A percentile compares a stretch with the other conserved stretches of the same genome.
Evolutionary conservation across 2,888 invertebrate genomes (phyloP).

Genomic region (Dicyrtomina minuta): DNA sequence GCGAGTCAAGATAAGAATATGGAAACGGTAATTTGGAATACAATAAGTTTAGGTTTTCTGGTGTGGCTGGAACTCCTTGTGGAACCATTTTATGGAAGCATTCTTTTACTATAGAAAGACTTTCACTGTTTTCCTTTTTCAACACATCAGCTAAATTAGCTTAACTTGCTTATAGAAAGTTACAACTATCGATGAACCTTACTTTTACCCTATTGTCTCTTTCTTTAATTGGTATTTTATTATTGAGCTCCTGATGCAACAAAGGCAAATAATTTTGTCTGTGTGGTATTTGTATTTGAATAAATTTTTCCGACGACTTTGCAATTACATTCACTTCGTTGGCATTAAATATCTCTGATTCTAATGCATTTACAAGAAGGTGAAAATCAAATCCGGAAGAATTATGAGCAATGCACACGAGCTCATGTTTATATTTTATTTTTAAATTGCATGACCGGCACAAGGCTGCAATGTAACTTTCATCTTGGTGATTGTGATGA

Average conservation of each 20-base stretch:
- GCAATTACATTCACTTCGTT: background rate
- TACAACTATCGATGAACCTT: background rate
- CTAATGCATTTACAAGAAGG: background rate
- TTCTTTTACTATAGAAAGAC: too few relatives aligned
- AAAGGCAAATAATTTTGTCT: background rate
- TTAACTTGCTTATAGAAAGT: background rate
- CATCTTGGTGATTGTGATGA: too few relatives aligned
- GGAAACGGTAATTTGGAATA: background rate
- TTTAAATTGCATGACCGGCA: too few relatives aligned
- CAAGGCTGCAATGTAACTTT: background rate
- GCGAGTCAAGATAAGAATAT: background rate
- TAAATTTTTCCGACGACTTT: too few relatives aligned
- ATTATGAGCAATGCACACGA: background rate
- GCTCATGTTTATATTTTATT: too few relatives aligned
- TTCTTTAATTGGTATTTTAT: too few relatives aligned
- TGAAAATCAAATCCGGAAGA: background rate
- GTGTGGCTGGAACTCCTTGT: background rate
- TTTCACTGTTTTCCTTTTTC: background rate
- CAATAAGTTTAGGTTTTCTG: background rate
- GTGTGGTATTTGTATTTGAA: background rate
- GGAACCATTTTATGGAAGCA: too few relatives aligned
- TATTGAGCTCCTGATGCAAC: too few relatives aligned
- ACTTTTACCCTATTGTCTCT: background rate
- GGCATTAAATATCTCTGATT: background rate
- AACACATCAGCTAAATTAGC: background rate